Base-by-base conservation (phyloP, 2,888 invertebrate genomes). In the Xestia ashworthii region DNA sequence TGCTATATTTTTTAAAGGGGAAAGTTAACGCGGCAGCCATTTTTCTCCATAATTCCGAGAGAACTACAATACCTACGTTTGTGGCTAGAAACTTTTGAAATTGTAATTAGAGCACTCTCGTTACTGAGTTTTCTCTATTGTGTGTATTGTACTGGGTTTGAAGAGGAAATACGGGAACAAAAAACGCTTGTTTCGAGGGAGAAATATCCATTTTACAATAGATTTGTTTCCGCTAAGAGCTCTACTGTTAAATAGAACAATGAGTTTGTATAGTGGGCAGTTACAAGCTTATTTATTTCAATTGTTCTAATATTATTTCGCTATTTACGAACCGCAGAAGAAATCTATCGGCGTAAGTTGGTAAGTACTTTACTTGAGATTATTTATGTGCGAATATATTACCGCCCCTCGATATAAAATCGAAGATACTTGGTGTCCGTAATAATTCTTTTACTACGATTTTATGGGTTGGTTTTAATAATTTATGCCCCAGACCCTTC, bases 371-470 rank as follows among this genome's bases (percentile, higher is more conserved):
- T 19, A 75, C 65, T 72, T 67, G 44, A 72, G 58, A 74, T 67
- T 65, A 50, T 74, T 80, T 80, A 67, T 75, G 74, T 67, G 38
- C 38, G 41, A 72, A 72, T 74, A 82, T 79, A 86, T 83, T 70
- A 67, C 71, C 58, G 73, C 66, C 48, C 71, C 71, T 71, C 74
- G 73, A 76, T 69, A 86, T 86, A 74, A 84, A 80, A 83, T 75
- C 75, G 75, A 65, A 78, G 67, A 76, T 67, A 77, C 73, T 80
- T 66, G 64, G 80, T 55, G 76, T 67, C 74, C 75, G 83, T 83
- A 86, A 85, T 83, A 83, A 78, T 81, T 83, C 69, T 86, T 83
- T 80, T 78, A 83, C 72, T 74, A 78, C 81, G 38, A 86, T 78
- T 85, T 85, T 85, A 85, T 83, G 77, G 81, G 77, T 64, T 76